Conservation (phyloP, 30 jellyfish, hydroid and myxozoan species). For the Kudoa iwatai region DNA sequence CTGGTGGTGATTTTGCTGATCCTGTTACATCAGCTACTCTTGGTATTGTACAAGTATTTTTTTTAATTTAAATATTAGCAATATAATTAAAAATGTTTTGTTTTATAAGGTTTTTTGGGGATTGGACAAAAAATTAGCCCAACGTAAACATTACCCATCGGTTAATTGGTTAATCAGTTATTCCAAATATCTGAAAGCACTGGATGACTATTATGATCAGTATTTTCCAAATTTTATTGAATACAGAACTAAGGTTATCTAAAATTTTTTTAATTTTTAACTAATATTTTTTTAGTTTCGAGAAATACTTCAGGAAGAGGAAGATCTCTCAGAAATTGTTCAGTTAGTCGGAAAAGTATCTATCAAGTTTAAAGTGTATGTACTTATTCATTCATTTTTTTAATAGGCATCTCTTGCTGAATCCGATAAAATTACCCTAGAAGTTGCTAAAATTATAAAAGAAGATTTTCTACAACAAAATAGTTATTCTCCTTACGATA, state of each 20-base stretch:
- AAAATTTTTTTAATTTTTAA: too few species aligned
- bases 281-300: too few species aligned
- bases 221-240: conserved; percentile 38
- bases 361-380: too few species aligned
- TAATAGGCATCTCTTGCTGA: conserved; percentile 80
- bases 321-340: conserved; percentile 72
- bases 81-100: too few species aligned
- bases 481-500: conserved; percentile 75
- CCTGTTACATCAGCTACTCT: conserved; percentile 96
- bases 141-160: conserved; percentile 90
- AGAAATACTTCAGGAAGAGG: conserved; percentile 86
- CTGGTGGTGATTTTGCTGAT: conserved; percentile 99
- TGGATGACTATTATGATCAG: conserved; percentile 61
- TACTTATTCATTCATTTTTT: too few species aligned
- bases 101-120: too few species aligned
- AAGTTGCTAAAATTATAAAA: conserved; percentile 59
- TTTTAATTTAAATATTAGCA: too few species aligned
- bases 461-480: conserved; percentile 92
- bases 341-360: conserved; percentile 77
- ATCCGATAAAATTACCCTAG: conserved; percentile 76
- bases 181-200: conserved; percentile 63
- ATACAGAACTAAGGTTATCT: conserved; percentile 59
- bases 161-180: conserved; percentile 85
- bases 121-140: conserved; percentile 71
- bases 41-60: conserved; percentile 81